Evolutionary conservation across 2,888 invertebrate species (phyloP), one percentile per base, ranked within the genome.

Genomic region (Acheta domesticus): DNA sequence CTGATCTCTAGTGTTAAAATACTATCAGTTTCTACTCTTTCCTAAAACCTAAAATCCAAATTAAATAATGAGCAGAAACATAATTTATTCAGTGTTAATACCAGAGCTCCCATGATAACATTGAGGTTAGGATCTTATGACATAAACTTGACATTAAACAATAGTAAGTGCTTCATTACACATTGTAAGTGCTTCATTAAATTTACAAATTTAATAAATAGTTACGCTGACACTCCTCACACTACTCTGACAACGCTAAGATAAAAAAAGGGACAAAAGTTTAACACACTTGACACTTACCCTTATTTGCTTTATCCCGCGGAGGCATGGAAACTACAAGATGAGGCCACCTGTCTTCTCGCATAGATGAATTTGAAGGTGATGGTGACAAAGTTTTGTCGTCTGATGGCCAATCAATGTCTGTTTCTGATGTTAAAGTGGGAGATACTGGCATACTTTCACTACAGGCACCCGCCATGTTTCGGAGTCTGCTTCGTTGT

Each of bases 321-420:
- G 78, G 77, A n/a, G 76, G 79, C 36, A 74, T 80, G 49, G 82
- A 82, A n/a, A 81, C 80, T 21, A 82, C 16, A 8, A 80, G 75
- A 11, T 87, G 86, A 14, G 87, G 86, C 87, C 87, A 87, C 80
- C 85, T 86, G 82, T 87, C 89, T 82, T 90, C 89, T 82, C 87
- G 85, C 75, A 89, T 86, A n/a, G 91, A 91, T 79, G 89, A 88
- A 80, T 89, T 86, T 74, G 91, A 90, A 14, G 90, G 89, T 48
- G 91, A 91, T 84, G 89, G 87, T 78, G 89, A 89, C 80, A 86
- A 85, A 84, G 85, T 88, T 85, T 87, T 86, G 74, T 85, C 86
- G 82, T 85, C 86, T 16, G 79, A 80, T 48, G 78, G 77, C 75
- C 76, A 79, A 48, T 78, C 49, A 74, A 81, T 80, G 78, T 79